Base-by-base conservation (phyloP, 2,113 vertebrate genomes). In the Trichomycterus rosablanca region DNA sequence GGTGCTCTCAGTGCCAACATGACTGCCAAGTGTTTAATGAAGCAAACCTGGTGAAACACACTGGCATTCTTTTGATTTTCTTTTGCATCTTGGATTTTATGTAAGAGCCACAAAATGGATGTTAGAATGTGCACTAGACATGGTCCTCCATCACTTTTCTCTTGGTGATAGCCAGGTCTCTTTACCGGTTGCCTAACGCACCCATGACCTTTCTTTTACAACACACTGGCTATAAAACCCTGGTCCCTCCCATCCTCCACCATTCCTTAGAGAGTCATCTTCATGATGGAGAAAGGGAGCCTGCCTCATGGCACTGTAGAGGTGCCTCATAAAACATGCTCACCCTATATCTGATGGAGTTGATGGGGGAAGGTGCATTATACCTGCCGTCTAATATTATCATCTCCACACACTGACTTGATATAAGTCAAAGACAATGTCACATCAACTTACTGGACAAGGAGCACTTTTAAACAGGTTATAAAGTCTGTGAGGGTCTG, bases 241-340 rank as follows among this genome's bases (percentile, higher is more conserved):
- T 24, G 26, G 54, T 24, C 56, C n/a, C 32, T n/a, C 42, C 32
- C 19, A 42, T 35, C 35, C 62, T 40, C 59, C 63, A 23, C 14
- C 5, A 34, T 44, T 22, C 61, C 59, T 57, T 39, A 54, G 42
- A 67, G 54, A 63, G 24, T 39, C 62, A 63, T 68, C 37, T 62
- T 34, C 37, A 57, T 34, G 60, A 59, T 62, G 28, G 45, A 22
- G 20, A 59, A 19, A 32, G 5, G 43, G 39, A 43, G 43, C 37
- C 11, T 42, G 67, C 66, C 78, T 44, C 52, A 60, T 39, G n/a
- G 44, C 40, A 28, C 46, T 58, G 16, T 53, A 60, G 58, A 75
- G 78, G 71, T 71, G 76, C 74, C 74, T 80, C 74, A 78, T 81
- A 83, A 87, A 84, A 82, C 24, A 18, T 46, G 66, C 67, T 71